Evolutionary conservation across 53 echinoderm and acorn worm genomes (phyloP).

Genomic region (Zoroaster sp.): DNA sequence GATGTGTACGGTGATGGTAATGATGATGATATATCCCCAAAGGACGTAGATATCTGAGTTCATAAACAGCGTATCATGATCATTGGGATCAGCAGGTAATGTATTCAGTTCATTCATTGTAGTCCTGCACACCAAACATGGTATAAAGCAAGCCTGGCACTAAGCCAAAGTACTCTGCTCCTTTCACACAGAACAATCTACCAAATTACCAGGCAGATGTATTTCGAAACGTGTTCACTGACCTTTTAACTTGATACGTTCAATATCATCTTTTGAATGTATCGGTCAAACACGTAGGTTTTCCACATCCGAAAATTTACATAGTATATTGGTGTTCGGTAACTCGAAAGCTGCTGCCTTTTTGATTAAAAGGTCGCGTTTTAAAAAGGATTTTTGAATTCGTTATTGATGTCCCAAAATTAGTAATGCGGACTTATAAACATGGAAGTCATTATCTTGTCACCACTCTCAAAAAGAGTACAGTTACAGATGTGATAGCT

Average conservation of each 20-base stretch:
- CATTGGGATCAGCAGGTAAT: too few relatives aligned
- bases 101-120: too few relatives aligned
- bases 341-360: neutral
- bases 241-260: constrained; percentile 37
- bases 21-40: neutral
- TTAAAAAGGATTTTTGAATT: neutral
- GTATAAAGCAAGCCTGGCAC: neutral
- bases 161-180: too few relatives aligned
- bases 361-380: neutral
- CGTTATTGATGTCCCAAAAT: neutral
- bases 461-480: neutral
- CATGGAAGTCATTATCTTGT: neutral
- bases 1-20: neutral
- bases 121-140: neutral
- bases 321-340: neutral
- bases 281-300: neutral
- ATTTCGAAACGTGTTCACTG: neutral
- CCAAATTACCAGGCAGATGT: neutral
- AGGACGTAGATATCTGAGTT: too few relatives aligned
- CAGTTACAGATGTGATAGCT: neutral
- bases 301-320: neutral
- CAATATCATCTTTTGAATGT: neutral
- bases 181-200: neutral
- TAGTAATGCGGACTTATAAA: neutral
- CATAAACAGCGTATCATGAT: too few relatives aligned